A percentile compares a stretch with the other conserved stretches of the same genome.
Evolutionary conservation across 2,113 vertebrate species (phyloP).

Genomic region (Gallinago jamesoni): DNA sequence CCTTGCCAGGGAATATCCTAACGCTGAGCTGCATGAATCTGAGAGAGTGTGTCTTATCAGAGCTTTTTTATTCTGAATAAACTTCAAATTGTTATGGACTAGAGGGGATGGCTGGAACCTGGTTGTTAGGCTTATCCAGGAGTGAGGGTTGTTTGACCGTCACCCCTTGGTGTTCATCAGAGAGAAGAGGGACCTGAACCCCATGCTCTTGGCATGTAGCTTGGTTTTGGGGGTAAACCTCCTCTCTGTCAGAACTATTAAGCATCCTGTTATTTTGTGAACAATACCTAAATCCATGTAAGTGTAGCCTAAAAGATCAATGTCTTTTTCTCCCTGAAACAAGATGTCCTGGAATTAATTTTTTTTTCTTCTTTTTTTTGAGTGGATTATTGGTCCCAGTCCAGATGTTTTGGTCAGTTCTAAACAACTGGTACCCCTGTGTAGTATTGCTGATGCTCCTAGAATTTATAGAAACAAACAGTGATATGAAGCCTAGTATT

Average conservation of each 20-base stretch:
- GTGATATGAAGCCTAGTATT: neutral
- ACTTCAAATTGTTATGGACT: neutral
- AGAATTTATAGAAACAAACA: neutral
- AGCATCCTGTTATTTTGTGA: neutral
- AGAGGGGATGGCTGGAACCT: neutral
- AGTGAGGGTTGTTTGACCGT: neutral
- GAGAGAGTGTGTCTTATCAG: neutral
- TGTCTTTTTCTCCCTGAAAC: neutral
- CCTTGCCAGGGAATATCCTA: neutral
- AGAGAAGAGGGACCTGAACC: neutral
- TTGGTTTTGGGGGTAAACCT: fast-evolving
- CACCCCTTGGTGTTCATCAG: neutral
- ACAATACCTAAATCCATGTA: neutral
- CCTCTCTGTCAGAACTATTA: neutral
- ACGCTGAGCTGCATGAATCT: neutral
- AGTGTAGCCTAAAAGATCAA: neutral
- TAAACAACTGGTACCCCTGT: neutral
- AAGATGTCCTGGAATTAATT: neutral
- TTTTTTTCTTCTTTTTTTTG: neutral
- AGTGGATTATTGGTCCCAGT: neutral
- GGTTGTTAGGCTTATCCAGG: neutral
- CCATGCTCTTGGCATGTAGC: fast-evolving
- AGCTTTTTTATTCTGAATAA: neutral
- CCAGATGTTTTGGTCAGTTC: neutral
- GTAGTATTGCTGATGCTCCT: neutral